Conservation (phyloP, 2,113 vertebrate genomes). For the Pithys albifrons region DNA sequence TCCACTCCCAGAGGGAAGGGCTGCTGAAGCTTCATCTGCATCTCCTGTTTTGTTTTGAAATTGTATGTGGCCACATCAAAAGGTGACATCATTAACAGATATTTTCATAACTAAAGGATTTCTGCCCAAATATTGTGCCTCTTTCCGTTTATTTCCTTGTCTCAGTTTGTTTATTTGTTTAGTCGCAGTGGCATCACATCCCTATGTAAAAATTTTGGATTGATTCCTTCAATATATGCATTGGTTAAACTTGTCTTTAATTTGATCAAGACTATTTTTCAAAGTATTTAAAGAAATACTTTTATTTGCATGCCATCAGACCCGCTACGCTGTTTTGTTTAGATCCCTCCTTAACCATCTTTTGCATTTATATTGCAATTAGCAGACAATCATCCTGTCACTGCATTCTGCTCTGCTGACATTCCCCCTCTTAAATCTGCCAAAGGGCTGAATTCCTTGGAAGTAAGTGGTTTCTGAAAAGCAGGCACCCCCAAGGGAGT, state of each 20-base stretch:
- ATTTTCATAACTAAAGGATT: not conserved
- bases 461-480: constrained; percentile 63
- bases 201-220: not conserved
- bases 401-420: constrained; percentile 61
- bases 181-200: not conserved
- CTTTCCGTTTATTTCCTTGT: not conserved
- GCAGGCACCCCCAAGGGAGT: constrained; percentile 52
- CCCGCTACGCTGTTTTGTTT: not conserved
- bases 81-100: not conserved
- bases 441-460: constrained; percentile 55
- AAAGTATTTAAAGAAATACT: not conserved
- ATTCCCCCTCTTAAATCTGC: constrained; percentile 64
- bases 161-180: too few species aligned
- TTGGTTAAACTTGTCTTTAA: not conserved
- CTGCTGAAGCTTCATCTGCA: not conserved
- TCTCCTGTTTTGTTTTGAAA: not conserved
- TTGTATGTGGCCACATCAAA: not conserved
- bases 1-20: not conserved
- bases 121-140: not conserved
- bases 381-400: constrained; percentile 53
- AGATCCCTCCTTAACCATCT: constrained; percentile 1
- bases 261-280: not conserved
- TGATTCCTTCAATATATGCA: not conserved
- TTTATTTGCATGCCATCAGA: not conserved
- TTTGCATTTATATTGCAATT: constrained; percentile 50